Evolutionary conservation across 1,140 invertebrate species (phyloP).

Genomic region (Trachelipus rathkii): DNA sequence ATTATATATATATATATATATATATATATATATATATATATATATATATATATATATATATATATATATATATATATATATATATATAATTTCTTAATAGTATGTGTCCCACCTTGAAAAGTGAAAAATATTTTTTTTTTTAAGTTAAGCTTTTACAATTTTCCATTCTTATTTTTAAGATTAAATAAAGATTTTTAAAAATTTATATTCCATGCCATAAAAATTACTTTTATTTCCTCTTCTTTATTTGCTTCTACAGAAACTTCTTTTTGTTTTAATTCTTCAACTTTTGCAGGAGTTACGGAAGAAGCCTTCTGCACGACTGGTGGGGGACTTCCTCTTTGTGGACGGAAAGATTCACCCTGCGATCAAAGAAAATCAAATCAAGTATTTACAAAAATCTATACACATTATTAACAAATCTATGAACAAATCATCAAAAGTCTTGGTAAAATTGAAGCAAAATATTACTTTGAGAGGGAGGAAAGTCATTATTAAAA

Average conservation of each 20-base stretch:
- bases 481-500: too few species aligned
- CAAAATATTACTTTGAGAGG: too few species aligned
- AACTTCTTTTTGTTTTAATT: neutral
- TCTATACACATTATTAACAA: too few species aligned
- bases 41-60: slow-evolving; percentile 20
- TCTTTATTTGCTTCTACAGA: slow-evolving; percentile 9
- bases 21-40: slow-evolving; percentile 19
- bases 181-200: too few species aligned
- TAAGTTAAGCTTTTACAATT: too few species aligned
- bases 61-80: slow-evolving; percentile 13
- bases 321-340: slow-evolving; percentile 22
- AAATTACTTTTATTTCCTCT: neutral
- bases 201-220: neutral
- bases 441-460: too few species aligned
- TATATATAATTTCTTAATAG: too few species aligned
- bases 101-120: too few species aligned
- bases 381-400: too few species aligned
- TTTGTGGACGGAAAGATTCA: slow-evolving; percentile 31
- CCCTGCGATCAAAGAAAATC: slow-evolving; percentile 9
- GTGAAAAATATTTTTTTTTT: too few species aligned
- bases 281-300: neutral
- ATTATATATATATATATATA: slow-evolving; percentile 17
- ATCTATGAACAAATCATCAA: too few species aligned
- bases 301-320: neutral
- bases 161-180: neutral